These are phyloP conservation scores for Dorcus hopei DNA, from an alignment of 2,888 invertebrate genomes.

Conservation along the genomic window DNA sequence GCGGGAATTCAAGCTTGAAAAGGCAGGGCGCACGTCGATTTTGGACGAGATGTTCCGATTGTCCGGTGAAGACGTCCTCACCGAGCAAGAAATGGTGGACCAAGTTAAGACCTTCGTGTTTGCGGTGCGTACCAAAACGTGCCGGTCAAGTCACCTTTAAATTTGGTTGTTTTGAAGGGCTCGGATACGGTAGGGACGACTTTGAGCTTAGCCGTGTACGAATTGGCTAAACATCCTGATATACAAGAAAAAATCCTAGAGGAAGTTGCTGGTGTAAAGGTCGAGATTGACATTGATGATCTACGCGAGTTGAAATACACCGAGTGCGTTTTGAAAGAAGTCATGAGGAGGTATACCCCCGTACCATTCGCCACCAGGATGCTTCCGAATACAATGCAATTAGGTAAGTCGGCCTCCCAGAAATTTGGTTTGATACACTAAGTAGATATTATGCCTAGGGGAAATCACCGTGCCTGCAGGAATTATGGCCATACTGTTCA, in stretches of 20 bases:
- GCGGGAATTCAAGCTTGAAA: no score
- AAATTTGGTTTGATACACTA: no score
- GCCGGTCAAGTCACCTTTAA: no score
- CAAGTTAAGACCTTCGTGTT: no score
- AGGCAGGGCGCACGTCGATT: no score
- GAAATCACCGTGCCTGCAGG: background rate
- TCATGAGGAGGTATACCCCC: constrained; percentile 18
- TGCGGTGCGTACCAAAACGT: no score
- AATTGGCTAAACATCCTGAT: constrained; percentile 21
- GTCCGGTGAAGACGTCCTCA: no score
- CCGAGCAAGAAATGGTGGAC: no score
- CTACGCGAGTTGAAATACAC: constrained; percentile 22
- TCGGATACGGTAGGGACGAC: constrained; percentile 27
- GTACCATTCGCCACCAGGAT: constrained; percentile 16
- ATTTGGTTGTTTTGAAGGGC: constrained; percentile 14
- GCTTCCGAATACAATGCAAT: constrained; percentile 3
- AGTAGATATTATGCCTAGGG: background rate
- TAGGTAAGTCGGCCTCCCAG: constrained; percentile 6
- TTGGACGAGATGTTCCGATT: no score
- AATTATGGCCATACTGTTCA: background rate
- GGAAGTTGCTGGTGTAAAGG: constrained; percentile 20
- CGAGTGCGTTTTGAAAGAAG: constrained; percentile 25
- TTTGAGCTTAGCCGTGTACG: constrained; percentile 21
- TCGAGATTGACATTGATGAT: background rate
- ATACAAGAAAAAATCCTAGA: constrained; percentile 26